Conservation (phyloP, 2,888 invertebrate genomes). For the Folsomia candida region DNA sequence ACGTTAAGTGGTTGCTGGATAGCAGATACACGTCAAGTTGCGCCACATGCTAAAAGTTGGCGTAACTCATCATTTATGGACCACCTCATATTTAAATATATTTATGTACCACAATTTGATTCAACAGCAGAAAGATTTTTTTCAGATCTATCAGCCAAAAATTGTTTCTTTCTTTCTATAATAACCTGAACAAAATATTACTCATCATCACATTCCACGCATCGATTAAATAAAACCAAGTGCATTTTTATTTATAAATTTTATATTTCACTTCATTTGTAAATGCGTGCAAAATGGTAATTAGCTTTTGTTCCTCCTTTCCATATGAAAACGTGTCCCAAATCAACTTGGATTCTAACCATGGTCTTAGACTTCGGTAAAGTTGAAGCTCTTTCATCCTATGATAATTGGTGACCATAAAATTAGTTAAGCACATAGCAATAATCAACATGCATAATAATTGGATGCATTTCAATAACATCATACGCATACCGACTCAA, state of each 20-base stretch:
- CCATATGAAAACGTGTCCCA: conserved; percentile 64
- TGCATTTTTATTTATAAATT: background rate
- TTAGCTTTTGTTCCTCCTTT: conserved; percentile 59
- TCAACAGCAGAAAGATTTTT: too few relatives aligned
- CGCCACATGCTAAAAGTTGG: background rate
- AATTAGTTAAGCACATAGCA: background rate
- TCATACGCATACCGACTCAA: conserved; percentile 25
- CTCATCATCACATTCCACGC: background rate
- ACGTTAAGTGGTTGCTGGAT: too few relatives aligned
- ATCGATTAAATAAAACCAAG: background rate
- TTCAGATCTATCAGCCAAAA: background rate
- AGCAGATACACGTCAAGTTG: too few relatives aligned
- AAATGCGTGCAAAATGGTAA: conserved; percentile 64
- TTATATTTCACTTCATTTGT: conserved; percentile 56
- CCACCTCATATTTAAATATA: background rate
- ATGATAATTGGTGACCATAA: conserved; percentile 1
- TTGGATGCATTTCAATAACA: background rate
- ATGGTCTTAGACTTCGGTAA: conserved; percentile 56
- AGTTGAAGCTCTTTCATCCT: conserved; percentile 35
- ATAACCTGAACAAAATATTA: conserved; percentile 20
- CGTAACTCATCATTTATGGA: background rate
- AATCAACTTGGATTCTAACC: conserved; percentile 60
- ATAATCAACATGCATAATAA: conserved; percentile 1
- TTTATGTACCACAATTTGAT: background rate
- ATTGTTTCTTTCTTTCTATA: conserved; percentile 14